phyloP scores from a whole-genome alignment of 37 sponge, comb jelly and placozoan species.

The Crambe crambe region DNA sequence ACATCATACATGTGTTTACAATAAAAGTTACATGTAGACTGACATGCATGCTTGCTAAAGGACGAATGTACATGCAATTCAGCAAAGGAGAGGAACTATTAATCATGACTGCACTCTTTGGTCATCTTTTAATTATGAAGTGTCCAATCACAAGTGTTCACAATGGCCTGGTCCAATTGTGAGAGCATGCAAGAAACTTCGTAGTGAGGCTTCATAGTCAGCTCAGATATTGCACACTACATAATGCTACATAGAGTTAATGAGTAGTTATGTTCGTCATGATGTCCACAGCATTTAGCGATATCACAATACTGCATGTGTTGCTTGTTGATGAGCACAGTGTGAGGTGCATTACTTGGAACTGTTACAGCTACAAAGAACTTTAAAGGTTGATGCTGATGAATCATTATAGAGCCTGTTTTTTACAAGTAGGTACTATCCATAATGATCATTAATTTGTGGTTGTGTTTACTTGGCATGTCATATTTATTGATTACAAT shows the following conservation, averaged over 20 bases:
- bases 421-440: no score
- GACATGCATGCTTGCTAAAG: constrained; percentile 13
- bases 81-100: not conserved
- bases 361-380: not conserved
- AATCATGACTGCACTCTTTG: no score
- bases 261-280: no score
- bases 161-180: no score
- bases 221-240: not conserved
- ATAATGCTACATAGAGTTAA: not conserved
- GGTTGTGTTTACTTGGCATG: not conserved
- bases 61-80: not conserved
- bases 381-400: no score
- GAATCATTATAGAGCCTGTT: no score
- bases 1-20: constrained; percentile 21
- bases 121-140: not conserved
- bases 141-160: not conserved
- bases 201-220: not conserved
- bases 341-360: not conserved
- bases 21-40: constrained; percentile 3
- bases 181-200: no score
- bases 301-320: no score
- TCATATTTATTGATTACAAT: not conserved
- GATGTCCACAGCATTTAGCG: not conserved
- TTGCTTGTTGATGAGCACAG: not conserved
- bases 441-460: constrained; percentile 4